Base-by-base conservation (phyloP, 2,113 vertebrate genomes). In the Atherinomorus stipes region DNA sequence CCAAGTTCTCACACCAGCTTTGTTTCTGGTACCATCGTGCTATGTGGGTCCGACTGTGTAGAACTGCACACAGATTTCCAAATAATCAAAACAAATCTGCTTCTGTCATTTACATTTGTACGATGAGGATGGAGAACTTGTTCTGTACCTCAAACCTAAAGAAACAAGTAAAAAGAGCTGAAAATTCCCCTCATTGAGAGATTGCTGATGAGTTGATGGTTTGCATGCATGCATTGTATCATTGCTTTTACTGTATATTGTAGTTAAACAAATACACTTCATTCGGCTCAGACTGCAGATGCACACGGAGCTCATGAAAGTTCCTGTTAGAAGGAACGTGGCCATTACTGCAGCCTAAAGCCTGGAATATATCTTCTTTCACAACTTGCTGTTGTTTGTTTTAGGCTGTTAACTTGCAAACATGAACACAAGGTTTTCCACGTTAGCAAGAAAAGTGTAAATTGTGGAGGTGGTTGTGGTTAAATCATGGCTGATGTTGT, bases 301-400 rank as follows among this genome's bases (percentile, higher is more conserved):
- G 85, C 78, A 62, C 45, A 34, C 26, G 77, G 88, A 90, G 85
- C 85, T 82, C 61, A 71, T 85, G 78, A 91, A 92, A 93, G 77
- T 70, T 76, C 70, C 66, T 74, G 83, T 68, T 84, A 84, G 83
- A 62, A 88, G 80, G 79, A 77, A 63, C 79, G 51, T 57, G 81
- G 71, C 89, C 87, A 87, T 90, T 71, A 88, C 58, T 61, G 47
- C 64, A 53, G 67, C 80, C 76, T 87, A 84, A 90, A 88, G 59
- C 85, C 78, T 50, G 31, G 65, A n/a, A n/a, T n/a, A n/a, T n/a
- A n/a, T n/a, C n/a, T n/a, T n/a, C 44, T 67, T 71, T 80, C 60
- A 13, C 80, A 81, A 44, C 71, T 59, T 66, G 63, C 77, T 22
- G 42, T 18, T 54, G 34, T 70, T 60, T 44, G 23, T 49, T 16